Conservation (phyloP, 2,797 vertebrate genomes). For the Poecilia picta region DNA sequence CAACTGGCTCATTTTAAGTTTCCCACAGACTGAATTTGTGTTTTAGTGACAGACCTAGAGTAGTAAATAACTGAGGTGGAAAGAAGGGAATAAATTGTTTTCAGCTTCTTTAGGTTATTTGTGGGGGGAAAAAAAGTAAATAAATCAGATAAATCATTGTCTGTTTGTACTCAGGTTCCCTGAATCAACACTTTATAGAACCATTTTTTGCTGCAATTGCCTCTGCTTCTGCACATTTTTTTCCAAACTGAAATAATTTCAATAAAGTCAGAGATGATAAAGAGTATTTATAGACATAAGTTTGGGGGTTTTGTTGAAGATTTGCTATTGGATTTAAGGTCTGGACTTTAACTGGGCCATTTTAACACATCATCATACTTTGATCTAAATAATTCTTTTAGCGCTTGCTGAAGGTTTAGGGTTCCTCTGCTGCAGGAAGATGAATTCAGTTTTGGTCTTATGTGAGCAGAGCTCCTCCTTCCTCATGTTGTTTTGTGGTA, state of each 20-base stretch:
- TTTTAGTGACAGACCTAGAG: neutral
- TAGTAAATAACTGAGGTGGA: neutral
- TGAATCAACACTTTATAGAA: neutral
- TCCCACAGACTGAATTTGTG: neutral
- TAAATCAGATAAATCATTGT: neutral
- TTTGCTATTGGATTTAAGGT: neutral
- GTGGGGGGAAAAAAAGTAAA: neutral
- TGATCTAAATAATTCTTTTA: neutral
- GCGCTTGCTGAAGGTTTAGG: neutral
- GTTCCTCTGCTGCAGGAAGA: neutral
- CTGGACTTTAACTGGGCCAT: neutral
- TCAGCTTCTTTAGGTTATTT: neutral
- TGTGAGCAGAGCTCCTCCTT: neutral
- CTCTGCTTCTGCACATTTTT: neutral
- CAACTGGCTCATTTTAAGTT: neutral
- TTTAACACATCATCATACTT: neutral
- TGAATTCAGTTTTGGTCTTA: neutral
- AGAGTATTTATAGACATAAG: neutral
- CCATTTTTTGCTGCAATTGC: neutral
- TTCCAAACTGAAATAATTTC: neutral
- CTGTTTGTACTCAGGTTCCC: neutral
- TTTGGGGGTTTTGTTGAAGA: neutral
- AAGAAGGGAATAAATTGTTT: neutral
- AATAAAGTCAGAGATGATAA: neutral
- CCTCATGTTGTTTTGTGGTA: neutral